Conservation (phyloP, 64 coral and sea anemone species). For the Pocillopora damicornis region DNA sequence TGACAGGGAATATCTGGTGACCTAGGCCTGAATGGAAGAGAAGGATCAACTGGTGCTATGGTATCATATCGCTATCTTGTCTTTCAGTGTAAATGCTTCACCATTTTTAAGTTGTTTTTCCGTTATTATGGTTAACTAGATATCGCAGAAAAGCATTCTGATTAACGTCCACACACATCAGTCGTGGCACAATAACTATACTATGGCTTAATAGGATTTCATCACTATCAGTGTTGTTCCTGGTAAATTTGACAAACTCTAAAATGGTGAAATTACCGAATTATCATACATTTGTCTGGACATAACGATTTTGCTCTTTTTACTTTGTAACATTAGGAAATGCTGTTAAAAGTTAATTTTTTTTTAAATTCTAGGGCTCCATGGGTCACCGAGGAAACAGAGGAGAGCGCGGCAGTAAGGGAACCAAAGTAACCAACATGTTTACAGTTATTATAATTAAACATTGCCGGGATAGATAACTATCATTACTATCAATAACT, state of each 20-base stretch:
- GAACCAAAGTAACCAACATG: conserved; percentile 1
- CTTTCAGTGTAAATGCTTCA: not conserved
- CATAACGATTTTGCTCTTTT: too few relatives aligned
- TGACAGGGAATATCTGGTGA: conserved; percentile 31
- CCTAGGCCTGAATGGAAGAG: conserved; percentile 28
- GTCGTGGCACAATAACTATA: too few relatives aligned
- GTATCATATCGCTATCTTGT: conserved; percentile 2
- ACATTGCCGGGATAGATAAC: not conserved
- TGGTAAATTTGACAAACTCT: too few relatives aligned
- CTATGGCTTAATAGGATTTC: too few relatives aligned
- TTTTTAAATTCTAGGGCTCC: conserved; percentile 3
- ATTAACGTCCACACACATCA: too few relatives aligned
- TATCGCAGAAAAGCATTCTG: too few relatives aligned
- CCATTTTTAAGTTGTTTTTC: not conserved
- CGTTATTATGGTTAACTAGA: too few relatives aligned
- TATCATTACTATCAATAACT: too few relatives aligned
- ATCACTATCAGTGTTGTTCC: too few relatives aligned
- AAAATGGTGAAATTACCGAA: too few relatives aligned
- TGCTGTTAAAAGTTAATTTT: not conserved
- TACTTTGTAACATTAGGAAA: not conserved
- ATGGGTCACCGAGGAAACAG: conserved; percentile 13
- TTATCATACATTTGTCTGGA: too few relatives aligned
- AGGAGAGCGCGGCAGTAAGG: conserved; percentile 33
- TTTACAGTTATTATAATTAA: not conserved
- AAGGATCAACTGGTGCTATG: conserved; percentile 19